Percentiles rank a stretch among this genome's conserved stretches.
These are phyloP conservation scores for Bombylius discolor DNA, from an alignment of 2,888 invertebrate species.

Conservation along the genomic window DNA sequence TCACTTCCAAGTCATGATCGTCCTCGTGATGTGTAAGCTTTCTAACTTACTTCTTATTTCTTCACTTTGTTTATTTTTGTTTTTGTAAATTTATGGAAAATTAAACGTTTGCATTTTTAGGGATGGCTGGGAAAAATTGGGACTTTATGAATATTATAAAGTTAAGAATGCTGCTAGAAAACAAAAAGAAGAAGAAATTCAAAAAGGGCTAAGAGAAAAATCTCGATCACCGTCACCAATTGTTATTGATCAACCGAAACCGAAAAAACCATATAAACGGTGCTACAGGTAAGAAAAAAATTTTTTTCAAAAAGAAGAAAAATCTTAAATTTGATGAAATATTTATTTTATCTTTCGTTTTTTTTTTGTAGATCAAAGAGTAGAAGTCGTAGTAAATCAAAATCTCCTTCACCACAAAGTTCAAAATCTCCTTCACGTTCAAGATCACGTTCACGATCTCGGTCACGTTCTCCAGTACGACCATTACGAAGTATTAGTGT, in stretches of 20 bases:
- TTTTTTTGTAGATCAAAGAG: conserved; percentile 33
- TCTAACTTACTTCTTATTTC: background rate
- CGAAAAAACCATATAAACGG: conserved; percentile 37
- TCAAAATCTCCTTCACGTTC: conserved; percentile 41
- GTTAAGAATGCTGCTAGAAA: conserved; percentile 86
- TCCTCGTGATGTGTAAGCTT: conserved; percentile 72
- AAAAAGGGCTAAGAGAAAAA: conserved; percentile 52
- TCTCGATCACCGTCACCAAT: conserved; percentile 73
- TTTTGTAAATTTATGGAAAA: background rate
- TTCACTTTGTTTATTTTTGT: background rate
- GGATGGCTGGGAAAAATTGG: conserved; percentile 98
- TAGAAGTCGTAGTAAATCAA: conserved; percentile 40
- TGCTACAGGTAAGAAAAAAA: conserved; percentile 47
- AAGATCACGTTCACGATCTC: conserved; percentile 33
- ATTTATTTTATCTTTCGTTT: background rate
- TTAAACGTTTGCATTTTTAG: conserved; percentile 36
- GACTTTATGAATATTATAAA: conserved; percentile 94
- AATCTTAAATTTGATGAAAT: background rate
- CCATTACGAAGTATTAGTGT: conserved; percentile 29
- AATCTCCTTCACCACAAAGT: conserved; percentile 23
- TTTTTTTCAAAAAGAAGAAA: background rate
- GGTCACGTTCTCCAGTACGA: conserved; percentile 34
- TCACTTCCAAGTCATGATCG: conserved; percentile 87
- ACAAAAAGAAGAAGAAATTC: conserved; percentile 72
- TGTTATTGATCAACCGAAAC: conserved; percentile 52